phyloP scores from a whole-genome alignment of 2,888 invertebrate genomes.

The Brachyptera risi region DNA sequence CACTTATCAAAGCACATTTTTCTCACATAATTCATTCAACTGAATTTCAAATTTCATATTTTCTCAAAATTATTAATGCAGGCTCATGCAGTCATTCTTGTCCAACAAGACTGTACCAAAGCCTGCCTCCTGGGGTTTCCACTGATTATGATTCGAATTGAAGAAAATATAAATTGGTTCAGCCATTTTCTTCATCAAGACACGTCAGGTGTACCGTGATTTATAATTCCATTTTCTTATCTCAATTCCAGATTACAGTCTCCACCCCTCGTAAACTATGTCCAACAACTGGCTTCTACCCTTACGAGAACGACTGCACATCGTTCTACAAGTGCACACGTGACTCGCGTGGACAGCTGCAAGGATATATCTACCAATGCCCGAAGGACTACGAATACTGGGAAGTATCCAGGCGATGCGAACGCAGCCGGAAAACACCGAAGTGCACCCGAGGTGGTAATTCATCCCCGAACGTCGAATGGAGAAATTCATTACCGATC shows the following conservation, averaged over 20 bases:
- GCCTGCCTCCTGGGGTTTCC: too few relatives aligned
- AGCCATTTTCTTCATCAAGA: too few relatives aligned
- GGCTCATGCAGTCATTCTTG: too few relatives aligned
- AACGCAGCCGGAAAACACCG: slow-evolving; percentile 29
- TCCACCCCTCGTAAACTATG: slow-evolving; percentile 55
- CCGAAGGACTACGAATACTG: slow-evolving; percentile 72
- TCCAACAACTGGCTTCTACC: slow-evolving; percentile 63
- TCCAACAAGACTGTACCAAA: too few relatives aligned
- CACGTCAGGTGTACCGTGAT: too few relatives aligned
- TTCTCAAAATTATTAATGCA: too few relatives aligned
- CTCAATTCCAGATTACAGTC: slow-evolving; percentile 58
- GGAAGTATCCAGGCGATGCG: slow-evolving; percentile 55
- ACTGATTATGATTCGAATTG: too few relatives aligned
- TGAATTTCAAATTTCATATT: too few relatives aligned
- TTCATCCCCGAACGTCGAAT: slow-evolving; percentile 11
- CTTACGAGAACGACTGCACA: slow-evolving; percentile 63
- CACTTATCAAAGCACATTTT: too few relatives aligned
- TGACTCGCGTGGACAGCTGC: slow-evolving; percentile 50
- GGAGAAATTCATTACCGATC: slow-evolving; percentile 16
- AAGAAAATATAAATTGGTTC: too few relatives aligned
- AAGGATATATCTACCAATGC: slow-evolving; percentile 71
- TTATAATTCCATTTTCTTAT: too few relatives aligned
- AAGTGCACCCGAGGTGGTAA: slow-evolving; percentile 27
- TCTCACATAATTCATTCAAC: too few relatives aligned
- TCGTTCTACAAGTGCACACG: slow-evolving; percentile 68